Evolutionary conservation across 2,888 invertebrate species (phyloP), one percentile per base, ranked within the genome.

Genomic region (Nomada fucata): DNA sequence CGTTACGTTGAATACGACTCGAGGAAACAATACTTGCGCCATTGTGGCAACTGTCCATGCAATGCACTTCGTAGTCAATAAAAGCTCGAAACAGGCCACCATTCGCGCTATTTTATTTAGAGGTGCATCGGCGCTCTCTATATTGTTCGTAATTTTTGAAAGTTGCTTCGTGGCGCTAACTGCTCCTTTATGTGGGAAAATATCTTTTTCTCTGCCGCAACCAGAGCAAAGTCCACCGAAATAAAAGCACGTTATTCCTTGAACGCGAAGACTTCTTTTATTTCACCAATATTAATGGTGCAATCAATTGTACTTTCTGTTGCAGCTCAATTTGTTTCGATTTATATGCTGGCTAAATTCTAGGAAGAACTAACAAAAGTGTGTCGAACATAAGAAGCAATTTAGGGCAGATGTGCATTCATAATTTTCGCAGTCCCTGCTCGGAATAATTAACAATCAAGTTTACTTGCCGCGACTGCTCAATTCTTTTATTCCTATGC

Each of bases 61-160:
- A 47, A 50, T 42, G n/a, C 18, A 47, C 15, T 15, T 13, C 4
- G 47, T 15, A 52, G 20, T 73, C 73, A 60, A 77, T 74, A 68
- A 63, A 55, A 65, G 42, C 29, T n/a, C 9, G 26, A 1, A 15
- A 15, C 23, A 47, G 18, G 26, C 47, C 29, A 11, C 11, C 18
- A 15, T 4, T 64, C 4, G 23, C 15, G 52, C 29, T 75, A 13
- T 44, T 61, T 68, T 52, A 60, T 67, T 50, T 50, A 29, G 15
- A 23, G 64, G 44, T 26, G 23, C 55, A 52, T 71, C 50, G 50
- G 23, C 36, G 20, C 50, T 61, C 50, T 61, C 36, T 18, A 26
- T 47, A 57, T 67, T 53, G 60, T 36, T 71, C 52, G 50, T 55
- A 44, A 64, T 64, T 72, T 52, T 42, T 55, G 23, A 67, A 57